Base-by-base conservation (phyloP, 2,888 invertebrate species). In the Tetragonisca angustula region DNA sequence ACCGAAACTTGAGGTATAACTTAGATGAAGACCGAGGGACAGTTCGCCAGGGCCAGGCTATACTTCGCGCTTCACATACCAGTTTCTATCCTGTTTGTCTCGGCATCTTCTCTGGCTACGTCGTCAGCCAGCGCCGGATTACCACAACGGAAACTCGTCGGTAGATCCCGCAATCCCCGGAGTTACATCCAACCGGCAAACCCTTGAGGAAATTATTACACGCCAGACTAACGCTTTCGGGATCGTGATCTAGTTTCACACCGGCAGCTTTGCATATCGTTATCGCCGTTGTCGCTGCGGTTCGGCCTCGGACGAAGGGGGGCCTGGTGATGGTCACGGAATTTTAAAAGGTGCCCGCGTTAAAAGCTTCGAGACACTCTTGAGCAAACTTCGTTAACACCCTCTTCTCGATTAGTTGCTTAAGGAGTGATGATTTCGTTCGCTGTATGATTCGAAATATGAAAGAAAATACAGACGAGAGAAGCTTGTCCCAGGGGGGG, bases 161-260 rank as follows among this genome's bases (percentile, higher is more conserved):
- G 69, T 32, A 62, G 75, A 71, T 83, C 70, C 77, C 70, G 69
- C 70, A 70, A 77, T 75, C 76, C 67, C 43, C 43, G 62, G 24
- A 71, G 84, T 80, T 75, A 73, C 73, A 73, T 64, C 72, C 59
- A 69, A 52, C 64, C 81, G 43, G 67, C 65, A 81, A 75, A 72
- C 77, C 79, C 84, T 79, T 71, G 69, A 83, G 90, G 81, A 81
- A 87, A 88, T 89, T 85, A 89, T 88, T 85, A 85, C 87, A 71
- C 61, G 77, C 36, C 54, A 70, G 71, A 54, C 65, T 76, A 64
- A 75, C 72, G 82, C 56, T 52, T 70, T 52, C 70, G 67, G 52
- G 65, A 78, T 78, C 72, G 43, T 67, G 77, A 62, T 69, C 64
- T 32, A 61, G 49, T 61, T 82, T 83, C 82, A 50, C 71, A n/a